Conservation (phyloP, 1,140 invertebrate species). For the Trinorchestia longiramus region DNA sequence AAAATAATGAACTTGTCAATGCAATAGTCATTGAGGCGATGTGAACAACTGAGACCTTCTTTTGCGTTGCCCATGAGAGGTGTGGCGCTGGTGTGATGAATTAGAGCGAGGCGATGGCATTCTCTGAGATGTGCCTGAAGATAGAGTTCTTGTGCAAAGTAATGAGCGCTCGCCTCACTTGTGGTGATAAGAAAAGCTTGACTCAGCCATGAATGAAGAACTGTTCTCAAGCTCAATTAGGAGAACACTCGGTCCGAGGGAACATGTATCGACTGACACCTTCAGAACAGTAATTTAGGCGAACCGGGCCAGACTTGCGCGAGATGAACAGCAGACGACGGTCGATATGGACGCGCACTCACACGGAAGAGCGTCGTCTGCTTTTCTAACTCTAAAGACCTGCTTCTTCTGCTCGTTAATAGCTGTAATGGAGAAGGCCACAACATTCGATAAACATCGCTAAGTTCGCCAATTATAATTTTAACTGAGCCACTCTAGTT, state of each 20-base stretch:
- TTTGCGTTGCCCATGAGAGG: background rate
- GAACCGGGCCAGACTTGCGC: background rate
- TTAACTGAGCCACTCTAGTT: background rate
- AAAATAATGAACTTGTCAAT: background rate
- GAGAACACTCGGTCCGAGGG: constrained; percentile 36
- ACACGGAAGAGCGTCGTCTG: background rate
- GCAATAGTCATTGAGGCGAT: background rate
- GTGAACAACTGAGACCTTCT: background rate
- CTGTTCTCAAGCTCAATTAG: constrained; percentile 46
- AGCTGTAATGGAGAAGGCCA: constrained; percentile 33
- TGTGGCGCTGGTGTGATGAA: background rate
- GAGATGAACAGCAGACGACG: constrained; percentile 32
- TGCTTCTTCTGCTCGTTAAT: background rate
- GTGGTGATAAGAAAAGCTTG: background rate
- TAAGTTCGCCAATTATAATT: constrained; percentile 12
- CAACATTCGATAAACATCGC: constrained; percentile 42
- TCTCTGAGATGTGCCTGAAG: constrained; percentile 12
- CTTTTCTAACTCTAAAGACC: background rate
- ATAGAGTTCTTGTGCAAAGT: background rate
- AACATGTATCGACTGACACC: constrained; percentile 55
- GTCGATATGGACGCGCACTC: background rate
- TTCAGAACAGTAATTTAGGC: constrained; percentile 40
- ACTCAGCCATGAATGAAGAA: constrained; percentile 23
- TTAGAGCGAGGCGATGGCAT: background rate
- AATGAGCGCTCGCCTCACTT: background rate